These are phyloP conservation scores for Cossypha niveicapilla DNA, from an alignment of 2,797 vertebrate genomes.

Conservation along the genomic window DNA sequence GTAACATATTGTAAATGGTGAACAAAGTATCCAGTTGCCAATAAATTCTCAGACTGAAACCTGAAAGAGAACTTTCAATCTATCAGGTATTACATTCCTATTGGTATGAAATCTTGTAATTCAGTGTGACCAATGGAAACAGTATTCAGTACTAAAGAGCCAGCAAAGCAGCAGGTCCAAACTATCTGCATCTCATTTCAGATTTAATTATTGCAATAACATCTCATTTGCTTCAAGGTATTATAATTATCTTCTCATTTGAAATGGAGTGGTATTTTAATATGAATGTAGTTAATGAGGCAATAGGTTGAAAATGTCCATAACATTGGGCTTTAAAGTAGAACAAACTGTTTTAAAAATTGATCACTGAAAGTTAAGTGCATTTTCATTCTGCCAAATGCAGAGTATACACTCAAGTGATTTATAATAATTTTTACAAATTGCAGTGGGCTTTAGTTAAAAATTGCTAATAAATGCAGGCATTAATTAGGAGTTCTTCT, in stretches of 20 bases:
- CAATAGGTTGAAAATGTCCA: conserved; percentile 70
- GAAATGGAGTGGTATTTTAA: conserved; percentile 73
- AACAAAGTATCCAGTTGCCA: background rate
- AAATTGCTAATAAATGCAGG: conserved; percentile 45
- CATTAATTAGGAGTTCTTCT: conserved; percentile 47
- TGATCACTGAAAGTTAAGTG: conserved; percentile 40
- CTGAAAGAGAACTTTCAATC: conserved; percentile 19
- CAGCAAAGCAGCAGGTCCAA: conserved; percentile 63
- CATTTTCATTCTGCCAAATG: conserved; percentile 41
- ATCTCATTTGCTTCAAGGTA: conserved; percentile 76
- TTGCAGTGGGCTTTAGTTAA: conserved; percentile 29
- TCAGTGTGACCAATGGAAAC: conserved; percentile 62
- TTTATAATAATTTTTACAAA: conserved; percentile 57
- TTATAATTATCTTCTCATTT: conserved; percentile 75
- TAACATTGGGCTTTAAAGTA: conserved; percentile 62
- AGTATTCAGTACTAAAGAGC: conserved; percentile 48
- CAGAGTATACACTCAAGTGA: conserved; percentile 8
- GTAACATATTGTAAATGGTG: background rate
- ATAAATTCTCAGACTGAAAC: background rate
- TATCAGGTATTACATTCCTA: conserved; percentile 30
- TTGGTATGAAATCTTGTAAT: conserved; percentile 53
- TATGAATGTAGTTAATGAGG: conserved; percentile 74
- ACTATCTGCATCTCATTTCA: conserved; percentile 70
- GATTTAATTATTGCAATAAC: conserved; percentile 77
- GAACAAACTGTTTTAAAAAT: conserved; percentile 67